These are phyloP conservation scores for Notolabrus celidotus DNA, from an alignment of 2,797 vertebrate genomes.

Conservation along the genomic window DNA sequence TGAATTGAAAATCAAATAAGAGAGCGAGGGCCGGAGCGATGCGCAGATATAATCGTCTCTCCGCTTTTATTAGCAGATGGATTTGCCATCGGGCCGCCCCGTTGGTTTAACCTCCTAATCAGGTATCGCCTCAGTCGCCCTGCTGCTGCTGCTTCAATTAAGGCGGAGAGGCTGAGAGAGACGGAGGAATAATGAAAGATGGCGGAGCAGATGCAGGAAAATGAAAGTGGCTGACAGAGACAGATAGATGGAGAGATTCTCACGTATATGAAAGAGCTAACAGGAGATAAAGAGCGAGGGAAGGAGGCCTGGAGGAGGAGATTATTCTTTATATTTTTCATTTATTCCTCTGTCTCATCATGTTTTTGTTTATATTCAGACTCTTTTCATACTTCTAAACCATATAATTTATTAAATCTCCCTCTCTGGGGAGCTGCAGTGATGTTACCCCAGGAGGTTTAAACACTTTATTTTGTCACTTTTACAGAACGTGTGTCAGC, in stretches of 20 bases:
- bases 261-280: slow-evolving; percentile 46
- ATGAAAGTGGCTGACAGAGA: slow-evolving; percentile 68
- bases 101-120: slow-evolving; percentile 80
- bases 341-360: slow-evolving; percentile 45
- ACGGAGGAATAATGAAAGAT: slow-evolving; percentile 68
- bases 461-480: slow-evolving; percentile 1
- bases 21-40: neutral
- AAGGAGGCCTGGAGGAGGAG: slow-evolving; percentile 22
- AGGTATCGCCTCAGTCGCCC: slow-evolving; percentile 67
- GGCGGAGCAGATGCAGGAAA: slow-evolving; percentile 64
- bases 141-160: slow-evolving; percentile 72
- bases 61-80: slow-evolving; percentile 80
- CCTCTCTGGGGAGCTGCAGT: neutral
- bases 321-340: slow-evolving; percentile 47
- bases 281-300: slow-evolving; percentile 38
- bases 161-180: slow-evolving; percentile 40
- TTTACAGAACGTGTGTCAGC: neutral
- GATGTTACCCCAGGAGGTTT: neutral
- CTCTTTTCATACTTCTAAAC: slow-evolving; percentile 33
- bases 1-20: slow-evolving; percentile 58
- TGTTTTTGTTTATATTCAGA: slow-evolving; percentile 19
- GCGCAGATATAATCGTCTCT: slow-evolving; percentile 71
- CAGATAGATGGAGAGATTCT: slow-evolving; percentile 64
- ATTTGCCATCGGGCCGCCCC: slow-evolving; percentile 74
- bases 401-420: slow-evolving; percentile 21